Evolutionary conservation across 1,140 invertebrate species (phyloP).

Genomic region (Lordiphosa mommai): DNA sequence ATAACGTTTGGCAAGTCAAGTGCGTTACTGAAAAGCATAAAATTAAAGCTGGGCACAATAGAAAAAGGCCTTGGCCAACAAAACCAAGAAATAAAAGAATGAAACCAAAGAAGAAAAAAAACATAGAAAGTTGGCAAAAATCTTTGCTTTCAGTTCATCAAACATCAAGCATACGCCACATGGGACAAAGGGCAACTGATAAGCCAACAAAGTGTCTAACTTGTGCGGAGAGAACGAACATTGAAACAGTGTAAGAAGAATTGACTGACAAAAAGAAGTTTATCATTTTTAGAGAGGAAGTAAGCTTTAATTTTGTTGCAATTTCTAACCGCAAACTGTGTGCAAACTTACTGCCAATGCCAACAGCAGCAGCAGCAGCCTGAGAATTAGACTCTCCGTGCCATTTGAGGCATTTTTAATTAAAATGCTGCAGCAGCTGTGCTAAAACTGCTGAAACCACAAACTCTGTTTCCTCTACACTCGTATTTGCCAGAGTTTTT

Average conservation of each 20-base stretch:
- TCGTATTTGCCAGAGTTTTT: constrained; percentile 50
- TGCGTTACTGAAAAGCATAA: constrained; percentile 17
- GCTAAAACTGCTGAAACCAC: constrained; percentile 46
- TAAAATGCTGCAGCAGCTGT: constrained; percentile 61
- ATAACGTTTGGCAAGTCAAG: neutral
- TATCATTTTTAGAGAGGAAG: constrained; percentile 7
- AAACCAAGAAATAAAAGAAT: constrained; percentile 10
- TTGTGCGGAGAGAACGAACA: neutral
- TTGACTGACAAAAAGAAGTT: constrained; percentile 1
- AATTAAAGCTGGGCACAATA: constrained; percentile 34
- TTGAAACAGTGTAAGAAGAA: neutral
- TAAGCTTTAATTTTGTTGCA: constrained; percentile 16
- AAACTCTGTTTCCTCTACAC: constrained; percentile 30
- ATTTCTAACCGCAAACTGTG: constrained; percentile 39
- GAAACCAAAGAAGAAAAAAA: constrained; percentile 6
- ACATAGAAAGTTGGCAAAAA: constrained; percentile 35
- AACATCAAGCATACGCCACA: constrained; percentile 46
- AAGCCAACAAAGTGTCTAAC: constrained; percentile 4
- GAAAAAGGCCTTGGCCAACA: constrained; percentile 41
- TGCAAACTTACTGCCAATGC: constrained; percentile 37
- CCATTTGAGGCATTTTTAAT: constrained; percentile 56
- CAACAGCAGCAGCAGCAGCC: neutral
- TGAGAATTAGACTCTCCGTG: constrained; percentile 6
- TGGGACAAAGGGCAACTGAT: constrained; percentile 3
- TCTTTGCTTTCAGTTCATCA: constrained; percentile 32